Evolutionary conservation across 2,888 invertebrate genomes (phyloP), one percentile per base, ranked within the genome.

Genomic region (Heliconius cydno): DNA sequence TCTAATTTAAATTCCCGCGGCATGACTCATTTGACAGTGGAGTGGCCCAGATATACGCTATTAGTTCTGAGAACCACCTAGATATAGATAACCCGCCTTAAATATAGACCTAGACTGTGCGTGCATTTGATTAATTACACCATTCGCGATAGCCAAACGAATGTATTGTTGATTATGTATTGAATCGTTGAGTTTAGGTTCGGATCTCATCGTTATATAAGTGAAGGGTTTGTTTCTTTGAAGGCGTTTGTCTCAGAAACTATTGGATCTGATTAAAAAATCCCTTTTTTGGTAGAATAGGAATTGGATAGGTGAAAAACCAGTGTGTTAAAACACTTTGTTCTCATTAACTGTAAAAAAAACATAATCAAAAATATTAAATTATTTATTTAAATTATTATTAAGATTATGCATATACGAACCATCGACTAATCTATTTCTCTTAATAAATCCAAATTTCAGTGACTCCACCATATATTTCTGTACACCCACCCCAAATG

Each of bases 41-140:
- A 66, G 70, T 73, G 78, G 77, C 46, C 30, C 73, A 73, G 78
- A 78, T 73, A 78, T 73, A 60, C 13, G 63, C 78, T 73, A 78
- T 78, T 46, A 70, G 52, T 78, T 78, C 72, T 52, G 52, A 30
- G 72, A 78, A 72, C 66, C 34, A 46, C 60, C 66, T 66, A 70
- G 65, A 75, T 25, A 22, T 66, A 70, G 65, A 75, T 38, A 22
- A n/a, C 12, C 77, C 68, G 38, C 6, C 52, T 30, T 30, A 78
- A 72, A 72, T 78, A 65, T 78, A 78, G 52, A 78, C 52, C 52
- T 75, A 28, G 63, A 66, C 65, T 41, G n/a, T 73, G 34, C 41
- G 75, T 73, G 65, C 72, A 66, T 78, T 72, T 72, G 66, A 78
- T 72, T 78, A 38, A 75, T 70, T 70, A 30, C 9, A 57, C 22